Evolutionary conservation across 2,888 invertebrate species (phyloP).

Genomic region (Ferrisia virgata): DNA sequence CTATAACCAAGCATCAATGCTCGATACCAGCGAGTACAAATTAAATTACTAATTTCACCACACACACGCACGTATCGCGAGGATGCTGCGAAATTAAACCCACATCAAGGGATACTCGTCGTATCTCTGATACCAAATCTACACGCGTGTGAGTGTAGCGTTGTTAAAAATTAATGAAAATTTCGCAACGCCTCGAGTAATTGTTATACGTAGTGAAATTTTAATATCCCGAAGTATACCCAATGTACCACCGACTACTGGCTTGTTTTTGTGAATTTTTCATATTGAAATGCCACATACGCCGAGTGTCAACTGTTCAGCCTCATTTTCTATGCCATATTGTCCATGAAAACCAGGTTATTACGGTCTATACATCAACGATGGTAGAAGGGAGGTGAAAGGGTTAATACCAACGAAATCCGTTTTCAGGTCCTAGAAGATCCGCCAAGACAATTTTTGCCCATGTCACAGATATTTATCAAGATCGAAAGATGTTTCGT

Average conservation of each 20-base stretch:
- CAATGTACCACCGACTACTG: background rate
- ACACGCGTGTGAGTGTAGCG: background rate
- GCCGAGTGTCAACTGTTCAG: background rate
- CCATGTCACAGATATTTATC: too few species aligned
- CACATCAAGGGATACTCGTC: too few species aligned
- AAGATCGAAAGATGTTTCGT: too few species aligned
- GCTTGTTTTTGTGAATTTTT: background rate
- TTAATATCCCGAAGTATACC: background rate
- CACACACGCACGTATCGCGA: background rate
- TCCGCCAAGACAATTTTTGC: too few species aligned
- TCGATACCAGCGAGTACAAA: background rate
- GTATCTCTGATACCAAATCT: too few species aligned
- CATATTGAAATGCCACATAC: background rate
- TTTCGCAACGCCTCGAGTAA: background rate
- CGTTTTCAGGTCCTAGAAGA: too few species aligned
- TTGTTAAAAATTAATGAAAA: slow-evolving; percentile 2
- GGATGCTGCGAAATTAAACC: background rate
- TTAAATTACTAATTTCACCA: background rate
- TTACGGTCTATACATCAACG: too few species aligned
- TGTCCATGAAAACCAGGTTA: too few species aligned
- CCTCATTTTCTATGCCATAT: too few species aligned
- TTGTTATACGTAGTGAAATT: background rate
- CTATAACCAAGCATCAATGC: background rate
- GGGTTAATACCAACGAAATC: too few species aligned
- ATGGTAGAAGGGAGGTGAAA: too few species aligned